Conservation (phyloP, 2,113 vertebrate genomes). For the Heteronetta atricapilla region DNA sequence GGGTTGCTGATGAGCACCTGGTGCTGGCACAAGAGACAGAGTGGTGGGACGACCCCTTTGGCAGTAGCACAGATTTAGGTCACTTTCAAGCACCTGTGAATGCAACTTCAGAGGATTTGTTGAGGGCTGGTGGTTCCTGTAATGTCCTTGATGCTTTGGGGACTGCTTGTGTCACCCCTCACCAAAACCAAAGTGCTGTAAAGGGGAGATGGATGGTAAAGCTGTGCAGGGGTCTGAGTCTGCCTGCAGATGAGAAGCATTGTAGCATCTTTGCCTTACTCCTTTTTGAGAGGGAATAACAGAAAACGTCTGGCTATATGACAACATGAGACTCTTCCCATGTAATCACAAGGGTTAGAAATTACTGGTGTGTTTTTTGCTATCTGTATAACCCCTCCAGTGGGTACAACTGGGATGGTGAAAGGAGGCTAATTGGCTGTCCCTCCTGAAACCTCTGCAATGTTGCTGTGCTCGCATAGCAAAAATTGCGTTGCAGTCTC, state of each 20-base stretch:
- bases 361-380: not conserved
- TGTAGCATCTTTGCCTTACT: not conserved
- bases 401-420: not conserved
- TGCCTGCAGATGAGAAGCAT: not conserved
- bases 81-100: not conserved
- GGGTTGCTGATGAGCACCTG: not conserved
- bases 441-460: not conserved
- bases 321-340: not conserved
- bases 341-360: not conserved
- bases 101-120: not conserved
- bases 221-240: not conserved
- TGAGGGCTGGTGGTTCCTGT: not conserved
- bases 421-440: conserved; percentile 21
- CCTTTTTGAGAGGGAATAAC: not conserved
- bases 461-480: not conserved
- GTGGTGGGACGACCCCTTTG: not conserved
- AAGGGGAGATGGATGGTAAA: not conserved
- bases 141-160: not conserved
- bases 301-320: not conserved
- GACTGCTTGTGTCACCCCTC: not conserved
- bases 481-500: not conserved
- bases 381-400: not conserved
- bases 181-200: not conserved
- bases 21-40: not conserved
- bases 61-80: not conserved